Conservation (phyloP, 2,113 vertebrate species). For the Halcyon malimbica region DNA sequence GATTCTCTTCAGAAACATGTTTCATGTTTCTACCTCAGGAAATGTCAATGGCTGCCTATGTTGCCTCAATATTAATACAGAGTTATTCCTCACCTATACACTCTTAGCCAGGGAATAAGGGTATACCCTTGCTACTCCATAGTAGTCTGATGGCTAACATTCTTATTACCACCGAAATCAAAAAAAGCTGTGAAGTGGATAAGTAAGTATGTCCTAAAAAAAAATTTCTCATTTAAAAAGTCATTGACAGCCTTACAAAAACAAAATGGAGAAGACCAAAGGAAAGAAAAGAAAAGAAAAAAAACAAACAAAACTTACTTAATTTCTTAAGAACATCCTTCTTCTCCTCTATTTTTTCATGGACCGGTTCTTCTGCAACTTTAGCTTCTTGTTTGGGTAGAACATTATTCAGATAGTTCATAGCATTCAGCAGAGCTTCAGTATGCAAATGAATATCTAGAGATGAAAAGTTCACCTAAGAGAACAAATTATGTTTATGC, state of each 20-base stretch:
- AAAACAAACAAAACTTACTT: conserved; percentile 47
- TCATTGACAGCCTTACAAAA: not conserved
- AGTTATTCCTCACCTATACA: not conserved
- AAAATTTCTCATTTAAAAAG: not conserved
- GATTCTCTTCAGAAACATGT: not conserved
- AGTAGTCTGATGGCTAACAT: not conserved
- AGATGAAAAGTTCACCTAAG: conserved; percentile 90
- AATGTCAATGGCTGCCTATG: not conserved
- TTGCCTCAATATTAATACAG: not conserved
- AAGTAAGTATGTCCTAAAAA: not conserved
- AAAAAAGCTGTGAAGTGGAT: not conserved
- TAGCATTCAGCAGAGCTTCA: conserved; percentile 90
- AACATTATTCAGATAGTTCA: conserved; percentile 89
- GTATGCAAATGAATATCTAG: conserved; percentile 95
- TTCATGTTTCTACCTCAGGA: not conserved
- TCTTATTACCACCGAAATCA: not conserved
- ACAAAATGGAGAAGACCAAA: not conserved
- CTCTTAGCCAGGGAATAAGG: not conserved
- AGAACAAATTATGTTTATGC: conserved; percentile 69
- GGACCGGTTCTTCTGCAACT: conserved; percentile 69
- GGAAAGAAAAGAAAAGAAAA: not conserved
- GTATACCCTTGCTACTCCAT: not conserved
- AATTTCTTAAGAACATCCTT: conserved; percentile 82
- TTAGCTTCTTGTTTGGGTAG: conserved; percentile 81
- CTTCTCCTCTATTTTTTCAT: conserved; percentile 81